Conservation (phyloP, 2,113 vertebrate genomes). For the Panthera leo region DNA sequence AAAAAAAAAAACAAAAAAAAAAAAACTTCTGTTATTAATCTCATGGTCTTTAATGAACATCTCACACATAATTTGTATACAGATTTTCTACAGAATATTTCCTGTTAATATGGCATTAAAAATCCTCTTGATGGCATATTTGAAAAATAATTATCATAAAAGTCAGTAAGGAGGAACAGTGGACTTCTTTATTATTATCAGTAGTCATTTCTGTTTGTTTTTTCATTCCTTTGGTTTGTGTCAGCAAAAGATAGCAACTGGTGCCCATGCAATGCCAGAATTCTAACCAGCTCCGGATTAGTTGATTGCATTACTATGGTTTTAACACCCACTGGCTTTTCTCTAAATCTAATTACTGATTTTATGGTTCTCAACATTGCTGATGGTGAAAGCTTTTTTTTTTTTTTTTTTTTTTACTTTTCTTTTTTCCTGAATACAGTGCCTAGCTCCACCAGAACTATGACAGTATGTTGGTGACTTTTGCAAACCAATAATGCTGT, state of each 20-base stretch:
- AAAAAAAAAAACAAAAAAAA: not conserved
- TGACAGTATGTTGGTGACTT: conserved; percentile 32
- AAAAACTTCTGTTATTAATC: not conserved
- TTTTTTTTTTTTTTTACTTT: not conserved
- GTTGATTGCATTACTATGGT: not conserved
- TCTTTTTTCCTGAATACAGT: not conserved
- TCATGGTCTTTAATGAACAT: not conserved
- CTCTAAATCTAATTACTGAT: conserved; percentile 60
- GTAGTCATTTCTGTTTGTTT: not conserved
- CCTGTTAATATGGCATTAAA: not conserved
- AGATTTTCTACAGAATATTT: not conserved
- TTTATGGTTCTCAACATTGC: conserved; percentile 48
- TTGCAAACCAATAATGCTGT: conserved; percentile 12
- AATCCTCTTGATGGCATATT: not conserved
- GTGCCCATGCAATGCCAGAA: not conserved
- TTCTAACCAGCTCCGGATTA: conserved; percentile 46
- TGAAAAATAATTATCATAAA: conserved; percentile 30
- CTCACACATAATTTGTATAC: not conserved
- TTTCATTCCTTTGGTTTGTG: not conserved
- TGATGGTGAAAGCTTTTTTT: conserved; percentile 27
- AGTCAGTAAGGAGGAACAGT: not conserved
- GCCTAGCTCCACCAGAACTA: conserved; percentile 23
- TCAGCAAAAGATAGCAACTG: conserved; percentile 20
- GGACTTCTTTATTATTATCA: conserved; percentile 13
- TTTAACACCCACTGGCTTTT: conserved; percentile 40